These are phyloP conservation scores for Peromyscus aztecus DNA, from an alignment of 2,797 vertebrate genomes.

Conservation along the genomic window DNA sequence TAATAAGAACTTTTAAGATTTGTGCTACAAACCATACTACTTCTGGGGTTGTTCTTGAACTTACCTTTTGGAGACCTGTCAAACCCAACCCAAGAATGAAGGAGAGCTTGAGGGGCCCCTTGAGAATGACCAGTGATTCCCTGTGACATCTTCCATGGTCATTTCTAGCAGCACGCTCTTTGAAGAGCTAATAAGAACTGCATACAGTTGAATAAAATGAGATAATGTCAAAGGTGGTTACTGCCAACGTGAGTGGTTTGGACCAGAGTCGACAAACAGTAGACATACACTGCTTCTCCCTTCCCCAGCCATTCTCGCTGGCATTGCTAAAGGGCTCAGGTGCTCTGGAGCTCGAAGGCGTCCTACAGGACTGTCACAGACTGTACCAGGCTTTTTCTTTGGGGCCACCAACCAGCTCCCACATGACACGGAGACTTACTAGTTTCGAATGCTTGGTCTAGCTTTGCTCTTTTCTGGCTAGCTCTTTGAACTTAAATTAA, in stretches of 20 bases:
- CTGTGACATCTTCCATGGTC: neutral
- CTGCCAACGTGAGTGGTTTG: neutral
- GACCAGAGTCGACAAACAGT: neutral
- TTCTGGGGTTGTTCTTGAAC: neutral
- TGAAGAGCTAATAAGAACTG: neutral
- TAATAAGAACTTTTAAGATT: no score
- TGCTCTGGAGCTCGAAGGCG: neutral
- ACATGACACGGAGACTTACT: neutral
- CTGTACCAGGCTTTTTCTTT: neutral
- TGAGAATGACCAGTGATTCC: neutral
- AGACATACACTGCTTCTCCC: neutral
- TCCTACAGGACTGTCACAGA: neutral
- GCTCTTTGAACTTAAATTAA: neutral
- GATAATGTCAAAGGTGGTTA: neutral
- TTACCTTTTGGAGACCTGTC: neutral
- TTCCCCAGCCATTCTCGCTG: neutral
- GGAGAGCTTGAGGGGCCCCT: neutral
- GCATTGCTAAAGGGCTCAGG: neutral
- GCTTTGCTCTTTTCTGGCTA: neutral
- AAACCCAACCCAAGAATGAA: neutral
- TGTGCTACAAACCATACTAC: neutral
- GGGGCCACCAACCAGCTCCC: neutral
- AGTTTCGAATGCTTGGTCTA: neutral
- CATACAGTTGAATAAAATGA: neutral
- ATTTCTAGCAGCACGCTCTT: neutral